phyloP scores from a whole-genome alignment of 92 coral and sea anemone species.

The Parazoanthus swiftii region DNA sequence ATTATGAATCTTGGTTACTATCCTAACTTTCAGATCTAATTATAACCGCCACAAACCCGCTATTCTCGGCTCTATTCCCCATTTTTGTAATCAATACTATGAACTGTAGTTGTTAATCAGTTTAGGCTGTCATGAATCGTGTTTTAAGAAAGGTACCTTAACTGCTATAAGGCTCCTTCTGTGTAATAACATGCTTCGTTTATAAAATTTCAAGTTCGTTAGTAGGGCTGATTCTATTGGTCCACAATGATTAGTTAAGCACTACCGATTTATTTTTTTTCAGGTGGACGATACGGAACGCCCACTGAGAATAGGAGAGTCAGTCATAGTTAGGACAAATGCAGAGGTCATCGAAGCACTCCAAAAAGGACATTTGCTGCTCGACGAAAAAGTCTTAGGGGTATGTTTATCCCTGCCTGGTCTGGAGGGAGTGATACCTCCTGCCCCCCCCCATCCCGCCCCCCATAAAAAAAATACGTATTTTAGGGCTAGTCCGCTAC shows the following conservation, averaged over 20 bases:
- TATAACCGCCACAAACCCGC: too few species aligned
- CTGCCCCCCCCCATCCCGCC: too few species aligned
- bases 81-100: too few species aligned
- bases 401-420: neutral
- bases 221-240: neutral
- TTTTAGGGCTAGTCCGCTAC: too few species aligned
- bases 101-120: too few species aligned
- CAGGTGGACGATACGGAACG: neutral
- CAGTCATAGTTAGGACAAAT: neutral
- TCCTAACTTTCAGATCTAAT: too few species aligned
- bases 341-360: neutral
- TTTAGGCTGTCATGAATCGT: too few species aligned
- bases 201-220: neutral
- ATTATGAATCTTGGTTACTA: too few species aligned
- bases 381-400: neutral
- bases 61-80: too few species aligned
- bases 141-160: neutral
- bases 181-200: neutral
- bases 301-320: constrained; percentile 1
- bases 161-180: neutral
- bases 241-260: neutral
- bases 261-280: neutral
- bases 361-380: constrained; percentile 3
- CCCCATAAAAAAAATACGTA: too few species aligned
- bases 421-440: too few species aligned